phyloP scores from a whole-genome alignment of 2,113 vertebrate species.

The Psittacara wagleri region DNA sequence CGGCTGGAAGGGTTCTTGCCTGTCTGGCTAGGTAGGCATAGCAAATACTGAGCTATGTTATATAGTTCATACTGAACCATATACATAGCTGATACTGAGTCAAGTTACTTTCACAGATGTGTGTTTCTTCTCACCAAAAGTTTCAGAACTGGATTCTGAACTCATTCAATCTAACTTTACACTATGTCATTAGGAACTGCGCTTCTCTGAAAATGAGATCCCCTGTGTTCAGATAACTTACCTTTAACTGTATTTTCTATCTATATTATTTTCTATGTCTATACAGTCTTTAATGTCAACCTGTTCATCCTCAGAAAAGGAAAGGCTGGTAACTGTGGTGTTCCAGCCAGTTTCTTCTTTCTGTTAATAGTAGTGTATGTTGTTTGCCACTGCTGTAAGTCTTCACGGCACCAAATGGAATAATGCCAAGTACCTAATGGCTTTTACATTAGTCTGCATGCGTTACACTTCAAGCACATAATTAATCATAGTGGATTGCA shows the following conservation, averaged over 20 bases:
- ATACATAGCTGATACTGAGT: neutral
- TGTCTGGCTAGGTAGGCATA: neutral
- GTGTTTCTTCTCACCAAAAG: neutral
- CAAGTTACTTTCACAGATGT: neutral
- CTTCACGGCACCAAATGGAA: conserved; percentile 28
- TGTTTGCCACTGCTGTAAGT: conserved; percentile 29
- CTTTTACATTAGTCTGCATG: conserved; percentile 30
- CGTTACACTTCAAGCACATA: conserved; percentile 14
- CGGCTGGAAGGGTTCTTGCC: neutral
- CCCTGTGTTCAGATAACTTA: neutral
- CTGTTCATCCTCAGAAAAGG: conserved; percentile 1
- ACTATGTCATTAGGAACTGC: neutral
- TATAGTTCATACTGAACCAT: neutral
- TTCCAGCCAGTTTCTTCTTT: conserved; percentile 37
- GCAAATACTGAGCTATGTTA: neutral
- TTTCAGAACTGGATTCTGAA: neutral
- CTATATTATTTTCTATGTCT: conserved; percentile 10
- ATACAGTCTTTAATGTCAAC: conserved; percentile 3
- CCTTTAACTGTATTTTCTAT: neutral
- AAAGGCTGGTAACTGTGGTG: neutral
- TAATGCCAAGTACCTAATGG: conserved; percentile 32
- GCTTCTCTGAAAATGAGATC: neutral
- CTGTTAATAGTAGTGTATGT: neutral
- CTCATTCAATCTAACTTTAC: neutral
- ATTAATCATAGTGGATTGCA: conserved; percentile 29